Evolutionary conservation across 2,113 vertebrate genomes (phyloP).

Genomic region (Nothobranchius furzeri): DNA sequence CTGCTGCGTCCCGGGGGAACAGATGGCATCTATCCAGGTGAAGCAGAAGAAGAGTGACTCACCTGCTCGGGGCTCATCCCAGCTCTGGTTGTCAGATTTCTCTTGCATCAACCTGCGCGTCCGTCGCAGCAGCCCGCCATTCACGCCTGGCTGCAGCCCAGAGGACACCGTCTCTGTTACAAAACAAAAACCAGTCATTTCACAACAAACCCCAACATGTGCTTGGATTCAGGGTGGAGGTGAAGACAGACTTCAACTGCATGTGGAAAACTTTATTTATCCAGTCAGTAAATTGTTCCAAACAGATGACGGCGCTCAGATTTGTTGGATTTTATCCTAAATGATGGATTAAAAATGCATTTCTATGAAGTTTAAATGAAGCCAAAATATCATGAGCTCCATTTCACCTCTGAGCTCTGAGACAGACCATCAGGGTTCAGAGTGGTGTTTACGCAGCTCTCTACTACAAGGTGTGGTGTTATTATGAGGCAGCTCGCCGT

Average conservation of each 20-base stretch:
- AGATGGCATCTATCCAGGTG: conserved; percentile 3
- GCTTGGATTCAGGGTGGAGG: conserved; percentile 1
- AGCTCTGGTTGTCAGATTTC: conserved; percentile 72
- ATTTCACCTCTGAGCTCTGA: no score
- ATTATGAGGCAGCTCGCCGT: conserved; percentile 43
- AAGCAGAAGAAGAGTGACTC: conserved; percentile 34
- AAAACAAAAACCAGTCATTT: conserved; percentile 31
- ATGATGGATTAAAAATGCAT: no score
- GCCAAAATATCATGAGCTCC: no score
- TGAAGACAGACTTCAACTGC: not conserved
- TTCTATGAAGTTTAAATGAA: no score
- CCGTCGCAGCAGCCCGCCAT: conserved; percentile 47
- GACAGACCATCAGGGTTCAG: not conserved
- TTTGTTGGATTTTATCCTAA: no score
- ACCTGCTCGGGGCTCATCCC: conserved; percentile 76
- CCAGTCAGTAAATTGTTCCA: not conserved
- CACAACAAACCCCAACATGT: not conserved
- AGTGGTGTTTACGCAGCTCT: conserved; percentile 18
- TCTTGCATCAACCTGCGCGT: conserved; percentile 78
- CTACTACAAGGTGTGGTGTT: conserved; percentile 22
- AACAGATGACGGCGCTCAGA: no score
- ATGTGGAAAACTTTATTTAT: not conserved
- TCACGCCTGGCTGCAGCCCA: conserved; percentile 40
- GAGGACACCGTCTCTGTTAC: conserved; percentile 60
- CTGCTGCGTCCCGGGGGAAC: conserved; percentile 11